Conservation (phyloP, 2,888 invertebrate species). For the Ichneumon xanthorius region DNA sequence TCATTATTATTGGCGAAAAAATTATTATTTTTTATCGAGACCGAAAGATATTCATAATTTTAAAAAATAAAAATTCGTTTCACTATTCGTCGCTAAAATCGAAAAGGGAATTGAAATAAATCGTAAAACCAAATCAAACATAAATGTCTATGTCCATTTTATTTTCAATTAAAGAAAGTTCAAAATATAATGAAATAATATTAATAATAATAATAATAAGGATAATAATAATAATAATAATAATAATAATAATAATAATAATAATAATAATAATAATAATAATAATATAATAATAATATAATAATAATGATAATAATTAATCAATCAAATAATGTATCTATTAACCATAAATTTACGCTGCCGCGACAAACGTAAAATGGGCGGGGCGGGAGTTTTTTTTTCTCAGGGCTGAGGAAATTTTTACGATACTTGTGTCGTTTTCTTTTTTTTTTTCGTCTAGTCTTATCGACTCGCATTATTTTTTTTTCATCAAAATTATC, state of each 20-base stretch:
- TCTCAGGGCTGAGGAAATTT: constrained; percentile 50
- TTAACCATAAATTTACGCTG: constrained; percentile 71
- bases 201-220: too few species aligned
- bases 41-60: too few species aligned
- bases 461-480: background rate
- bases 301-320: constrained; percentile 73
- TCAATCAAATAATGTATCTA: constrained; percentile 73
- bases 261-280: constrained; percentile 73
- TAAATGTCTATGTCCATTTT: constrained; percentile 81
- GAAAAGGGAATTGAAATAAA: constrained; percentile 70
- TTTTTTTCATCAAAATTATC: constrained; percentile 6
- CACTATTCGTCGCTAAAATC: background rate
- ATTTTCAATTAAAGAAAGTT: constrained; percentile 83
- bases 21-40: background rate
- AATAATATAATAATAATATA: constrained; percentile 76
- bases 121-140: constrained; percentile 72
- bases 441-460: constrained; percentile 8
- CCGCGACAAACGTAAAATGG: constrained; percentile 74
- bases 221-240: too few species aligned
- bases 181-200: constrained; percentile 83
- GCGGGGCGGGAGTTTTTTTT: constrained; percentile 48
- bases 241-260: constrained; percentile 72
- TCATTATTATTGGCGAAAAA: background rate
- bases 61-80: constrained; percentile 33
- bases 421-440: constrained; percentile 34